Percentiles rank a stretch among this genome's conserved stretches.
These are phyloP conservation scores for Polypterus bichir DNA, from an alignment of 2,113 vertebrate genomes.

Conservation along the genomic window DNA sequence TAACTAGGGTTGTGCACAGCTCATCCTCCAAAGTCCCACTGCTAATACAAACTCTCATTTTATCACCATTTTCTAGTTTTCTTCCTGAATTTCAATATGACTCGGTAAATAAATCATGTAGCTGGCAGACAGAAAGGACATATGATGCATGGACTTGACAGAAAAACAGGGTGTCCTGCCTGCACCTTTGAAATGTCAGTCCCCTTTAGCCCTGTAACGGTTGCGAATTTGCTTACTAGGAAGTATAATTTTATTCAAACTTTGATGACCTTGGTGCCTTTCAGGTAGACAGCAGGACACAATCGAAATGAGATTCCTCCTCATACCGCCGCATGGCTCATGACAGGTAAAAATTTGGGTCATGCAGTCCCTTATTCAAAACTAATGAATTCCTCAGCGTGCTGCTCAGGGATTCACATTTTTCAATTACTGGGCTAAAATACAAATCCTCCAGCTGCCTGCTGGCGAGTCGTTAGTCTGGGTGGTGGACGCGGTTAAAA, in stretches of 20 bases:
- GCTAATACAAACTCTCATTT: too few relatives aligned
- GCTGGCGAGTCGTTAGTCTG: slow-evolving; percentile 1
- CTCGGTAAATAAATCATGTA: too few relatives aligned
- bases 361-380: slow-evolving; percentile 27
- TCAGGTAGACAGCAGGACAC: not conserved
- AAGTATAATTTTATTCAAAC: not conserved
- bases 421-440: slow-evolving; percentile 34
- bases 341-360: slow-evolving; percentile 29
- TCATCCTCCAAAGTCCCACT: too few relatives aligned
- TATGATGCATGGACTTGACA: too few relatives aligned
- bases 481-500: slow-evolving; percentile 12
- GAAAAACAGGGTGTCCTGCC: too few relatives aligned
- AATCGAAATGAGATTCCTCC: slow-evolving; percentile 4
- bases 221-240: not conserved
- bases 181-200: too few relatives aligned
- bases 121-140: too few relatives aligned
- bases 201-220: too few relatives aligned
- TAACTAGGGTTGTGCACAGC: too few relatives aligned
- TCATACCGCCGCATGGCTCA: not conserved
- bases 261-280: not conserved
- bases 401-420: slow-evolving; percentile 25
- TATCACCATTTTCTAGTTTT: too few relatives aligned
- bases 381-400: slow-evolving; percentile 41
- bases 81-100: too few relatives aligned
- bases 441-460: slow-evolving; percentile 24